Base-by-base conservation (phyloP, 1,140 invertebrate species). In the Drosophila mojavensis region DNA sequence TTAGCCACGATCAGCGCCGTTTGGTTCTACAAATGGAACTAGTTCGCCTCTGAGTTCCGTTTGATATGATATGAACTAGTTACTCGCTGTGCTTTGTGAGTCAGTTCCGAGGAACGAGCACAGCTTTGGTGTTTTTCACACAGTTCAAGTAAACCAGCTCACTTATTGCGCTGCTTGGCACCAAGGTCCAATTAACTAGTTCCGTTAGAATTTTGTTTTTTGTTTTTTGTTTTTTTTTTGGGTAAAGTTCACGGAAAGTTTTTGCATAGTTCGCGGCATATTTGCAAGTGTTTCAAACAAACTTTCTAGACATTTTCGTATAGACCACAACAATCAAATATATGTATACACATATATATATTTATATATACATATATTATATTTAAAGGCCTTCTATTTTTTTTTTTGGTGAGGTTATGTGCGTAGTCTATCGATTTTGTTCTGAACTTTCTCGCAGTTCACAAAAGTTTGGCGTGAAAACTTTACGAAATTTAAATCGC, bases 201-300 rank as follows among this genome's bases (percentile, higher is more conserved):
- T 53, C 50, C 43, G 17, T 47, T 47, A 4, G 20, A 24, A 24
- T 24, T 24, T 24, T 24, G 20, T 24, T 50, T 26, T 50, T 26
- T 50, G 13, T 50, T 4, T 36, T 53, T n/a, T 53, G n/a, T 26
- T 30, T 51, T 28, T 28, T 53, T 53, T 53, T 54, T 17, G n/a
- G 26, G n/a, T 2, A 33, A 54, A 33, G 51, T 54, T 54, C 28
- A n/a, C 28, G 9, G n/a, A 54, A 54, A 54, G 51, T 54, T 54
- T 54, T 54, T 54, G 26, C 53, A 55, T 36, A 55, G 53, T 55
- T 55, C 53, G 30, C 53, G 30, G 53, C 53, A 55, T 55, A 36
- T 55, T 55, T 36, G 53, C 53, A 55, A 55, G 30, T 55, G 30
- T 36, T 36, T 55, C 30, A 36, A 55, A 15, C 30, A 53, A 55